A percentile compares a stretch with the other conserved stretches of the same genome.
Evolutionary conservation across 2,113 vertebrate species (phyloP).

Genomic region (Lethenteron camtschaticum): DNA sequence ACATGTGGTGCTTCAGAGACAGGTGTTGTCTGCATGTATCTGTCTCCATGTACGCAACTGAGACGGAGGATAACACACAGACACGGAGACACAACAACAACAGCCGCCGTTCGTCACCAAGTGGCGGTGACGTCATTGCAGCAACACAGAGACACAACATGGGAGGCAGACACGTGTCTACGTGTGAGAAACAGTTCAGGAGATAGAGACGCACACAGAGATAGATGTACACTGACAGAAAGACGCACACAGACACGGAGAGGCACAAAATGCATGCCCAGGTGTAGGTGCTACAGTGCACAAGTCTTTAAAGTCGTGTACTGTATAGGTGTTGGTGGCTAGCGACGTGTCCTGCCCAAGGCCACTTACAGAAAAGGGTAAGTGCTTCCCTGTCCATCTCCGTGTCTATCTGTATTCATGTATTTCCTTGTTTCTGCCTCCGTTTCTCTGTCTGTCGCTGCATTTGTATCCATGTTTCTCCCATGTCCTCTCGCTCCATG

Average conservation of each 20-base stretch:
- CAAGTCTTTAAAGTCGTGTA: background rate
- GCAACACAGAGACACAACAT: no score
- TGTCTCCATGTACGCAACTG: no score
- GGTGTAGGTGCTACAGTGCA: background rate
- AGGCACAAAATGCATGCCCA: background rate
- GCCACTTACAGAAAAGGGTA: background rate
- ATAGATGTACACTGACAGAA: background rate
- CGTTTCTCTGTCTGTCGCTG: background rate
- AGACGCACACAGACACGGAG: background rate
- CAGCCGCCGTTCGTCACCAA: no score
- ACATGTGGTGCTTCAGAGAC: no score
- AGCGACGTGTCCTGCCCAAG: background rate
- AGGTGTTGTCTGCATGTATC: no score
- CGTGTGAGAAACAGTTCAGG: no score
- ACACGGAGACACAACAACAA: no score
- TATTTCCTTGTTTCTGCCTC: background rate
- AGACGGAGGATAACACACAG: no score
- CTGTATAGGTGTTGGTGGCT: background rate
- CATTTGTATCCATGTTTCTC: background rate
- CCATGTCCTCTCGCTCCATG: background rate
- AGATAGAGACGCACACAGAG: background rate
- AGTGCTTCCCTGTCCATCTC: background rate
- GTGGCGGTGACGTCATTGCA: no score
- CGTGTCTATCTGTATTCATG: background rate
- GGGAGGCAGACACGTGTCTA: no score